phyloP scores from a whole-genome alignment of 2,888 invertebrate species.

The Xestia xanthographa region DNA sequence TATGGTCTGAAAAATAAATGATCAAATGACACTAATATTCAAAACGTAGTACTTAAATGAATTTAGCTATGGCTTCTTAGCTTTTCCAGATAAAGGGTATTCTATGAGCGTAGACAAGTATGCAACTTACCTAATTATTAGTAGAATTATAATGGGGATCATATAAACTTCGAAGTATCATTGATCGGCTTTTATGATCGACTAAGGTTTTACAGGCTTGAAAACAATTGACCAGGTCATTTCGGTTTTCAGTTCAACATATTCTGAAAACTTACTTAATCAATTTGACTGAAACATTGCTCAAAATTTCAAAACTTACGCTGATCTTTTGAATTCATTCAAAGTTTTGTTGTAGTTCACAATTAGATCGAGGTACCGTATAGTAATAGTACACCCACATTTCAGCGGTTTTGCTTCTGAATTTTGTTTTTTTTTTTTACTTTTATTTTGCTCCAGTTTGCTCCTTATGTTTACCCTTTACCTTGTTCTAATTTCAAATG shows the following conservation, averaged over 20 bases:
- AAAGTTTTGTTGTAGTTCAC: background rate
- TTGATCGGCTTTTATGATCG: background rate
- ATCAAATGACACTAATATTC: background rate
- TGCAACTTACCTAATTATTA: conserved; percentile 15
- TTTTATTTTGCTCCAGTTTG: background rate
- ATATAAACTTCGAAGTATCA: background rate
- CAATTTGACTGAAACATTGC: background rate
- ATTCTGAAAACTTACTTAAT: background rate
- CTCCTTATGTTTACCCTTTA: background rate
- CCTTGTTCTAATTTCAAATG: conserved; percentile 9
- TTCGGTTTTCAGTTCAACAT: background rate
- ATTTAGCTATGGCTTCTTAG: background rate
- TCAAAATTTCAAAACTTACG: background rate
- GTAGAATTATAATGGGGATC: conserved; percentile 1
- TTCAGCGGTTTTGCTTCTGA: background rate
- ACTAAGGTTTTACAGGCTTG: background rate
- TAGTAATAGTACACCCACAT: background rate
- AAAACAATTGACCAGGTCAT: background rate
- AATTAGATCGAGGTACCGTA: background rate
- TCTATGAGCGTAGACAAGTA: conserved; percentile 1
- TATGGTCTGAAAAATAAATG: background rate
- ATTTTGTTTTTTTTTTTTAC: background rate
- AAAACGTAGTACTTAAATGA: background rate
- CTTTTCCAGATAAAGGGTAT: background rate
- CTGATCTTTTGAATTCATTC: background rate